phyloP scores from a whole-genome alignment of 2,797 vertebrate genomes.

The Adrianichthys oophorus region DNA sequence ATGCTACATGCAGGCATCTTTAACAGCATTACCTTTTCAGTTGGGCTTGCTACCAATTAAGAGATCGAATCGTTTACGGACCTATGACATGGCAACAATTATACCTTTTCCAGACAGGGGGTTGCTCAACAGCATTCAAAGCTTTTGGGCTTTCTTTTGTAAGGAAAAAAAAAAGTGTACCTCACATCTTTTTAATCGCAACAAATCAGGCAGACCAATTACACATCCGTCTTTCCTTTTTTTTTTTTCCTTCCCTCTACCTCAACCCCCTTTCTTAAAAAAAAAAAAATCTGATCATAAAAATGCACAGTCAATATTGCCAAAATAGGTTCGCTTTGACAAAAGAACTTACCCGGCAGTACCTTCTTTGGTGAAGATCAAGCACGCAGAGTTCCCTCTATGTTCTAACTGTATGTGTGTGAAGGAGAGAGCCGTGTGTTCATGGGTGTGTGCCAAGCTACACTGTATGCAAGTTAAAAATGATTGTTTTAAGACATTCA shows the following conservation, averaged over 20 bases:
- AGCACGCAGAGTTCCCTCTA: constrained; percentile 54
- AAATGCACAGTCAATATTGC: constrained; percentile 73
- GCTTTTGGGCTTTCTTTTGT: constrained; percentile 38
- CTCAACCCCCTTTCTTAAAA: constrained; percentile 63
- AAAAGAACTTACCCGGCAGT: constrained; percentile 62
- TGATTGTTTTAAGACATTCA: constrained; percentile 90
- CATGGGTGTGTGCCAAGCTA: constrained; percentile 69
- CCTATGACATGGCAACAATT: constrained; percentile 69
- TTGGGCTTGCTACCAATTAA: constrained; percentile 59
- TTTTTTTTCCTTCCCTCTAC: constrained; percentile 69
- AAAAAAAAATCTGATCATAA: constrained; percentile 64
- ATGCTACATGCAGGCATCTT: constrained; percentile 53
- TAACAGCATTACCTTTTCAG: constrained; percentile 36
- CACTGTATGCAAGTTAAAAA: constrained; percentile 71
- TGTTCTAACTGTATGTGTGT: constrained; percentile 49
- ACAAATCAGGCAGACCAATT: constrained; percentile 66
- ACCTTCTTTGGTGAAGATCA: constrained; percentile 54
- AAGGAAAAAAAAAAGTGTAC: constrained; percentile 59
- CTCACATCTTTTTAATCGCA: constrained; percentile 58
- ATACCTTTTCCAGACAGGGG: constrained; percentile 55
- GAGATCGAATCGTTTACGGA: constrained; percentile 64
- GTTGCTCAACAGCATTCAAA: constrained; percentile 63
- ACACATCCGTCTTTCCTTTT: constrained; percentile 37
- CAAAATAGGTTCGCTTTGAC: constrained; percentile 67
- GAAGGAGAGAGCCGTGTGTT: constrained; percentile 44